These are phyloP conservation scores for Sebastes steindachneri DNA, from an alignment of 2,797 vertebrate genomes.

Conservation along the genomic window DNA sequence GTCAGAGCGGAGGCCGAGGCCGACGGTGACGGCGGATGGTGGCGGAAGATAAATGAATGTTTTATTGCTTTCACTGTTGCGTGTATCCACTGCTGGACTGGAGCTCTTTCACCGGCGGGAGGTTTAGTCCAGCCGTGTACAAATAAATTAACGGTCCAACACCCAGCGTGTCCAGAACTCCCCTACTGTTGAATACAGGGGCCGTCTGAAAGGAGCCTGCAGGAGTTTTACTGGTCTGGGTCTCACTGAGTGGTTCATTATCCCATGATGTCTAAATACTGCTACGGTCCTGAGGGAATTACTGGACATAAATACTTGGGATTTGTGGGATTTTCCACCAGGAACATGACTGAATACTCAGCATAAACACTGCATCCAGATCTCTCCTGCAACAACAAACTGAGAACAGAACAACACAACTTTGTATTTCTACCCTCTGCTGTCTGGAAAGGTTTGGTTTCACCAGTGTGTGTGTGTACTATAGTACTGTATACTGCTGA, in stretches of 20 bases:
- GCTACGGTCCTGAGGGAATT: neutral
- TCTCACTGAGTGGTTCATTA: neutral
- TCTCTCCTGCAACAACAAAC: neutral
- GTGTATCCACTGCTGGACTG: neutral
- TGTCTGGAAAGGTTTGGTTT: neutral
- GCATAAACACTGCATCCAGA: neutral
- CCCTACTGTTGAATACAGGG: neutral
- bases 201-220: neutral
- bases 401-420: neutral
- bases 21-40: neutral
- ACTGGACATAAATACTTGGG: neutral
- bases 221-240: neutral
- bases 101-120: neutral
- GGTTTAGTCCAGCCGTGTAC: neutral
- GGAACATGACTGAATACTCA: constrained; percentile 10
- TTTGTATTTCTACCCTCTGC: neutral
- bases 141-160: constrained; percentile 19
- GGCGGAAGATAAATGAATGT: neutral
- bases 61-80: constrained; percentile 58
- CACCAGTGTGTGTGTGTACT: neutral
- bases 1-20: constrained; percentile 10
- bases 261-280: neutral
- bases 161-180: neutral
- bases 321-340: neutral
- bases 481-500: too few relatives aligned